Percentiles rank a stretch among this genome's conserved stretches.
Evolutionary conservation across 2,888 invertebrate species (phyloP).

Genomic region (Drosophila merina): DNA sequence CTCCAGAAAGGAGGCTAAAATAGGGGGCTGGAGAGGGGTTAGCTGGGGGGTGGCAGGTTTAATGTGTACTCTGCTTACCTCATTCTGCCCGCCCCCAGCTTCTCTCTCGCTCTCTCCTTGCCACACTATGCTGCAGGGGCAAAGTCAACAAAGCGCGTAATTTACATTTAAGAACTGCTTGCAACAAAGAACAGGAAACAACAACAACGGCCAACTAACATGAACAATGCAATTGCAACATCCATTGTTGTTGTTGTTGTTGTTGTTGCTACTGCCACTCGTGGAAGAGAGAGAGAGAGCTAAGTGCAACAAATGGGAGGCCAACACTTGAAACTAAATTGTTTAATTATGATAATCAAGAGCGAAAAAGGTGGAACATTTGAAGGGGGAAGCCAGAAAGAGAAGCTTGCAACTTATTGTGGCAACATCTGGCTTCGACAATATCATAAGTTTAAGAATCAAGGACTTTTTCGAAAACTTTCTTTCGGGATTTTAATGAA

Average conservation of each 20-base stretch:
- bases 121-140: constrained; percentile 38
- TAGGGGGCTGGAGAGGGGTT: neutral
- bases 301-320: constrained; percentile 65
- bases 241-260: constrained; percentile 19
- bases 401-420: neutral
- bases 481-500: too few relatives aligned
- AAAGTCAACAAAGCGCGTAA: constrained; percentile 77
- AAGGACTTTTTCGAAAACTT: neutral
- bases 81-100: neutral
- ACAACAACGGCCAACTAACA: constrained; percentile 46
- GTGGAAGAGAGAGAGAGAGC: constrained; percentile 23
- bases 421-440: constrained; percentile 1
- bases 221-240: constrained; percentile 42
- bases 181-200: constrained; percentile 72
- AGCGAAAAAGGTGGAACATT: constrained; percentile 23
- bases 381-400: neutral
- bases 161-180: constrained; percentile 72
- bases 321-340: constrained; percentile 70
- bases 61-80: constrained; percentile 26
- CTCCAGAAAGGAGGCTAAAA: neutral
- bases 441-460: neutral
- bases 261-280: constrained; percentile 25
- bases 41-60: too few relatives aligned
- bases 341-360: constrained; percentile 75
- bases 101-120: neutral